phyloP scores from a whole-genome alignment of 1,140 invertebrate genomes.

The Cotesia glomerata region DNA sequence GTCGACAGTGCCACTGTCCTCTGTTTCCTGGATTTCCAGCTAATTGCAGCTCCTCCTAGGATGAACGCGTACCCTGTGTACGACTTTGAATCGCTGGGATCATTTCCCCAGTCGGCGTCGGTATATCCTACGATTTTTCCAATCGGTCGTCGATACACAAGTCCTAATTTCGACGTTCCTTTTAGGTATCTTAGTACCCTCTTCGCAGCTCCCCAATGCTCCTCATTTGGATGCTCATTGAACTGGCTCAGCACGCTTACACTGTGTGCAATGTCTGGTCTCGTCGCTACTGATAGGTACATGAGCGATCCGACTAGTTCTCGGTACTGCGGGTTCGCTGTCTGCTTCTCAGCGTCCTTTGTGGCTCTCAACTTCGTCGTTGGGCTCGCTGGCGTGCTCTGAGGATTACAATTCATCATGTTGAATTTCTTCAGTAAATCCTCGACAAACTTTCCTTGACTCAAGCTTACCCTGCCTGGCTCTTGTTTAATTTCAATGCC shows the following conservation, averaged over 20 bases:
- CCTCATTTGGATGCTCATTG: slow-evolving; percentile 32
- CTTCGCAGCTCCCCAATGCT: slow-evolving; percentile 37
- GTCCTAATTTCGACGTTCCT: too few species aligned
- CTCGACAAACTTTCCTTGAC: slow-evolving; percentile 10
- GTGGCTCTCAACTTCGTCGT: neutral
- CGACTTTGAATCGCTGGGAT: neutral
- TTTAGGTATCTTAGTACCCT: slow-evolving; percentile 31
- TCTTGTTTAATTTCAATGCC: slow-evolving; percentile 19
- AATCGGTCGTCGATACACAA: too few species aligned
- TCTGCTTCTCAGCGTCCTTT: neutral
- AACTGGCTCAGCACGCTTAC: slow-evolving; percentile 40
- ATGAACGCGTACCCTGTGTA: neutral
- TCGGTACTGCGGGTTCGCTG: slow-evolving; percentile 22
- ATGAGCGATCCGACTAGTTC: slow-evolving; percentile 41
- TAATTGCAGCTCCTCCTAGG: neutral
- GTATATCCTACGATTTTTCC: neutral
- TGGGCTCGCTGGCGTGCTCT: neutral
- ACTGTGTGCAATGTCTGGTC: slow-evolving; percentile 40
- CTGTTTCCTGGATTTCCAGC: neutral
- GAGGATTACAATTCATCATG: slow-evolving; percentile 18
- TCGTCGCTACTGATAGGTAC: slow-evolving; percentile 41
- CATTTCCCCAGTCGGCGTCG: neutral
- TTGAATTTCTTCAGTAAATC: slow-evolving; percentile 13
- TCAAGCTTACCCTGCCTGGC: neutral
- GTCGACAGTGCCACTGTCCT: neutral